A percentile compares a stretch with the other conserved stretches of the same genome.
Conservation (phyloP, 1,140 invertebrate species). For the Galendromus occidentalis region DNA sequence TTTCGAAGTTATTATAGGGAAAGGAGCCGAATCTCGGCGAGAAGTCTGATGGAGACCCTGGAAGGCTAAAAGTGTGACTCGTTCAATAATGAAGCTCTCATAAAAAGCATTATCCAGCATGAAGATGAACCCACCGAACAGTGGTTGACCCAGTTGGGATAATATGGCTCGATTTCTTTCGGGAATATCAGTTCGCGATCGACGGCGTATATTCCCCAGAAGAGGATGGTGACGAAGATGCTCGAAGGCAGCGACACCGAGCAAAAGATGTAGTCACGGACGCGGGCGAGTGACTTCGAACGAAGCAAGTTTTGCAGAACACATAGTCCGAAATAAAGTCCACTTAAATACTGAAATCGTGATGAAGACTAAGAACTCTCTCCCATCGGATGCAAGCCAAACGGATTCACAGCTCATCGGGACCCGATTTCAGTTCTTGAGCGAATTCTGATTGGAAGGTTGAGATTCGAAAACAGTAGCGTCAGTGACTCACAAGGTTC, state of each 20-base stretch:
- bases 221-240: constrained; percentile 54
- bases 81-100: too few species aligned
- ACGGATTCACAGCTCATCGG: too few species aligned
- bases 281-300: not conserved
- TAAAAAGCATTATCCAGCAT: too few species aligned
- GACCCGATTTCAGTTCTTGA: too few species aligned
- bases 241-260: constrained; percentile 5
- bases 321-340: constrained; percentile 13
- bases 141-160: constrained; percentile 71
- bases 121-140: constrained; percentile 39
- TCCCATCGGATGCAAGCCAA: too few species aligned
- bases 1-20: constrained; percentile 13
- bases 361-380: too few species aligned
- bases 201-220: constrained; percentile 62
- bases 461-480: too few species aligned
- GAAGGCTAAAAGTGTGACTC: too few species aligned
- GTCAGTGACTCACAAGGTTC: constrained; percentile 46
- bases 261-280: not conserved
- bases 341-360: not conserved
- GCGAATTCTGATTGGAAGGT: too few species aligned
- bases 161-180: constrained; percentile 47
- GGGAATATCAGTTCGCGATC: constrained; percentile 71
- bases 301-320: constrained; percentile 19
- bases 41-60: too few species aligned
- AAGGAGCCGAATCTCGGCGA: not conserved